Percentiles rank a stretch among this genome's conserved stretches.
Conservation (phyloP, 1,140 invertebrate genomes). For the Scaptomyza hsui region DNA sequence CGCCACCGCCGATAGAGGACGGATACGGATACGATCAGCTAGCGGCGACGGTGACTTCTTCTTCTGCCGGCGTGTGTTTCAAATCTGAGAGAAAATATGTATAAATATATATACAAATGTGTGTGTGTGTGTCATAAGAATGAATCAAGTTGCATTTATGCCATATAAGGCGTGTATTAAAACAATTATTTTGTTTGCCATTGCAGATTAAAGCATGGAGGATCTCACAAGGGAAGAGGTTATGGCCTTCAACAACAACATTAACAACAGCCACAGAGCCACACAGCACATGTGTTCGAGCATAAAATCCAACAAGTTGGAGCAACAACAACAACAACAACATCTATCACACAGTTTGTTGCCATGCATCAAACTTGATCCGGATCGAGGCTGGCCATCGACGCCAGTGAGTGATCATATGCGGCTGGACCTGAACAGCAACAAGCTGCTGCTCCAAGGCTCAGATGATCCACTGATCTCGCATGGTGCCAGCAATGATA, state of each 20-base stretch:
- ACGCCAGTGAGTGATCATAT: constrained; percentile 36
- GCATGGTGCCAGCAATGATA: constrained; percentile 67
- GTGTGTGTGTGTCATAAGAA: not conserved
- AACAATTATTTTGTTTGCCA: not conserved
- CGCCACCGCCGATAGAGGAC: constrained; percentile 40
- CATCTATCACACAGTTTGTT: constrained; percentile 22
- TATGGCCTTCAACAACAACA: constrained; percentile 24
- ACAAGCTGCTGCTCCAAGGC: constrained; percentile 67
- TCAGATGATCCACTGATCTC: constrained; percentile 82
- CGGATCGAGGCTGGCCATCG: constrained; percentile 58
- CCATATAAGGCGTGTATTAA: not conserved
- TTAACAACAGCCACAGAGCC: constrained; percentile 17
- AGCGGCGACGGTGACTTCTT: constrained; percentile 10
- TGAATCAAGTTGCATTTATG: not conserved
- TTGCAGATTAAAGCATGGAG: constrained; percentile 34
- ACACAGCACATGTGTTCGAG: constrained; percentile 29
- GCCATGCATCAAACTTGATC: constrained; percentile 65
- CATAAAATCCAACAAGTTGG: constrained; percentile 20
- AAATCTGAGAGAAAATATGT: constrained; percentile 1
- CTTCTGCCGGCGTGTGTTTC: constrained; percentile 31
- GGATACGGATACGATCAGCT: constrained; percentile 46
- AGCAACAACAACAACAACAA: constrained; percentile 35
- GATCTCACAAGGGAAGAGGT: constrained; percentile 31
- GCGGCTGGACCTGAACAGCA: constrained; percentile 55
- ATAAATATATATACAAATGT: not conserved